Conservation (phyloP, 2,113 vertebrate genomes). For the Toxostoma redivivum region DNA sequence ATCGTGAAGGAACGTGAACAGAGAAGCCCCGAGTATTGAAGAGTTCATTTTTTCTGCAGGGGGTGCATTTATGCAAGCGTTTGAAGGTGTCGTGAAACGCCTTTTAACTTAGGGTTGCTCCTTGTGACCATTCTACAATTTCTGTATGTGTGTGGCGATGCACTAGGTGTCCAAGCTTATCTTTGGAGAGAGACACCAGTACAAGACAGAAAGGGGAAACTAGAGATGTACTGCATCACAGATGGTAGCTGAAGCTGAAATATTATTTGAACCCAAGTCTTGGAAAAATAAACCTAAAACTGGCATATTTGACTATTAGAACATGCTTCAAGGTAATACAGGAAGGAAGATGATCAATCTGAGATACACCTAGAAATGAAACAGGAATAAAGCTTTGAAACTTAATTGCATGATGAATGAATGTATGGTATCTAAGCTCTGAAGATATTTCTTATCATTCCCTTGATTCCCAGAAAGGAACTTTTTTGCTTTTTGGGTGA, state of each 20-base stretch:
- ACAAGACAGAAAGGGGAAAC: neutral
- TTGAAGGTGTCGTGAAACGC: rapidly evolving
- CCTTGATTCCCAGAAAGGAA: neutral
- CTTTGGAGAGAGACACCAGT: neutral
- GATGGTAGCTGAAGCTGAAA: neutral
- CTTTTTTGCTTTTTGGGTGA: neutral
- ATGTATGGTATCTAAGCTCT: neutral
- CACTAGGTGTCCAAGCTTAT: neutral
- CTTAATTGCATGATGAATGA: neutral
- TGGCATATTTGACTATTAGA: neutral
- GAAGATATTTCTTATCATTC: neutral
- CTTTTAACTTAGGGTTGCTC: neutral
- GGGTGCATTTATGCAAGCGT: rapidly evolving
- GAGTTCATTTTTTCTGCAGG: neutral
- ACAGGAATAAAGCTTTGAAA: neutral
- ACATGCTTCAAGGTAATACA: neutral
- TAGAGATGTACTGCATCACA: neutral
- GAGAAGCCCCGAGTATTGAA: neutral
- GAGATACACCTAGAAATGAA: neutral
- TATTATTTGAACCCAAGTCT: neutral
- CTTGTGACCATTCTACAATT: neutral
- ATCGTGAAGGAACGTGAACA: neutral
- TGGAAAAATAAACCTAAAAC: neutral
- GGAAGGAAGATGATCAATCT: neutral
- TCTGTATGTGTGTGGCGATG: neutral